Conservation (phyloP, 2,113 vertebrate genomes). For the Bufo gargarizans region DNA sequence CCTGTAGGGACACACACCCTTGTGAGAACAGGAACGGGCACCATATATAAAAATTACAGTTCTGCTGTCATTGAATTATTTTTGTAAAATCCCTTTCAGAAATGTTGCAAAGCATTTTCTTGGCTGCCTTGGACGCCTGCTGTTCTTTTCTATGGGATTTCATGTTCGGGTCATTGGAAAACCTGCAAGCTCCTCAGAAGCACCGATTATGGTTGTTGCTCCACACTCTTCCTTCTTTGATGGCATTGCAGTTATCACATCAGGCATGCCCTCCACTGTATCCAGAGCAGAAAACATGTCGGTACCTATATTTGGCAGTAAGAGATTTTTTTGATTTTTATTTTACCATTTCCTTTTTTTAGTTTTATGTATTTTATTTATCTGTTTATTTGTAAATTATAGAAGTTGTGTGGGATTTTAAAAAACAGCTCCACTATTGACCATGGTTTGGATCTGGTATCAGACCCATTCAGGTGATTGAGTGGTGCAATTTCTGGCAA, state of each 20-base stretch:
- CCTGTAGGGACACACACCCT: background rate
- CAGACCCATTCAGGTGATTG: background rate
- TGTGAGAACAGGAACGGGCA: background rate
- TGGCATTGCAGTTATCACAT: constrained; percentile 82
- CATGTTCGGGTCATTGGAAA: constrained; percentile 83
- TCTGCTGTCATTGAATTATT: too few species aligned
- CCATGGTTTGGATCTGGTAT: background rate
- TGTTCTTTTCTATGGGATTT: constrained; percentile 91
- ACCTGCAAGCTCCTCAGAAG: constrained; percentile 73
- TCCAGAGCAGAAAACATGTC: constrained; percentile 86
- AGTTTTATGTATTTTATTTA: background rate
- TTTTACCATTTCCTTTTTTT: background rate
- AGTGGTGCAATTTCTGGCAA: too few species aligned
- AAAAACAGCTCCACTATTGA: background rate
- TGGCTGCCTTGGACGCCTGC: constrained; percentile 73
- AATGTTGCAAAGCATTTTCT: constrained; percentile 75
- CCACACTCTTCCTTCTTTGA: constrained; percentile 97
- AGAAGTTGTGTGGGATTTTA: background rate
- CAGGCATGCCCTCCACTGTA: constrained; percentile 89
- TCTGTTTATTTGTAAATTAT: background rate
- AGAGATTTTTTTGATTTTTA: constrained; percentile 62
- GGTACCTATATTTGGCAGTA: constrained; percentile 87
- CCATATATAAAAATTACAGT: too few species aligned
- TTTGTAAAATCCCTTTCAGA: constrained; percentile 68
- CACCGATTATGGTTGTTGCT: constrained; percentile 87